Base-by-base conservation (phyloP, 2,797 vertebrate genomes). In the Platalea minor region DNA sequence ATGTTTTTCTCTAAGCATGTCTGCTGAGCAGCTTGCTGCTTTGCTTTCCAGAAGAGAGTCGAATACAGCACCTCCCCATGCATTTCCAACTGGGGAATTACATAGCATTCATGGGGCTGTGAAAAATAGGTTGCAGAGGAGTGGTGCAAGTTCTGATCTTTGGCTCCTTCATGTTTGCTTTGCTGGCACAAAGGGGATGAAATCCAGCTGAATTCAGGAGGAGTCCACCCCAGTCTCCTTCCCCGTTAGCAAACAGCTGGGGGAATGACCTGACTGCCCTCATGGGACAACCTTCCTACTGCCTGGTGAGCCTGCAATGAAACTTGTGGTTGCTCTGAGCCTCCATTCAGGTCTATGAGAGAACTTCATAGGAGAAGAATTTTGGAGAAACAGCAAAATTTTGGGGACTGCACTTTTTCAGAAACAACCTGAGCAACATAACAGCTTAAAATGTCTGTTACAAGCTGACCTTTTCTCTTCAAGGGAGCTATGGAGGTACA, bases 1-100 rank as follows among this genome's bases (percentile, higher is more conserved):
- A 2, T 33, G 13, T 12, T 85, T 56, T 60, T 21, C 33, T 29
- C 12, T 23, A 1, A 17, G 5, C 53, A 33, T 1, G 0, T 63
- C 39, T 68, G 48, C 45, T 67, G 35, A 48, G 31, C 10, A 43
- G 17, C 24, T 61, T 65, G 4, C 31, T 41, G 53, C 39, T 72
- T 53, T 61, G 23, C 19, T 31, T 81, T 59, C 39, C 76, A 77
- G 39, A 39, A 26, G 43, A 56, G 31, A 46, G 19, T 26, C n/a
- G 17, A 68, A 43, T 16, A 35, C 18, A 20, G 9, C 37, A 43
- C 54, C 12, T 37, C 21, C 46, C 18, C 39, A 5, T 8, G 15
- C 26, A 15, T 28, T 45, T 68, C 33, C 39, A 67, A 4, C 46
- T 35, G n/a, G 23, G 63, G 9, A 86, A 69, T 26, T 24, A 23